Percentiles rank a stretch among this genome's conserved stretches.
Conservation (phyloP, 2,113 vertebrate species). For the Labeo rohita region DNA sequence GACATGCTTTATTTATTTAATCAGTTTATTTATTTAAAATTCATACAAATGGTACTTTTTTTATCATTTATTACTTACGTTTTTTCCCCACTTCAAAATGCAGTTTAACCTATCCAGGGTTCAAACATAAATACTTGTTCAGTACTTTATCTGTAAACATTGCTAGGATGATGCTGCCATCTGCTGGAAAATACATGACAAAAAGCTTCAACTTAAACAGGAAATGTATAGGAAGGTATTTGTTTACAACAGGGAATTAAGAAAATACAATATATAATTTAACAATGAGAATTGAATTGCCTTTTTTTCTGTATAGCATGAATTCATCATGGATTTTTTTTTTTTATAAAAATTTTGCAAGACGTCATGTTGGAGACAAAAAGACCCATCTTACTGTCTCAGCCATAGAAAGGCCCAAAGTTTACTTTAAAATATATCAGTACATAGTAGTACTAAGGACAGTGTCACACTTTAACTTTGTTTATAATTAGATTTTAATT, state of each 20-base stretch:
- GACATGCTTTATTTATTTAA: not conserved
- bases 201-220: not conserved
- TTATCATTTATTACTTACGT: not conserved
- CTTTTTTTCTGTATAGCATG: not conserved
- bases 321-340: not conserved
- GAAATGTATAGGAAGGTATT: not conserved
- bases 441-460: not conserved
- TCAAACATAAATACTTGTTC: too few species aligned
- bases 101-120: not conserved
- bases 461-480: too few species aligned
- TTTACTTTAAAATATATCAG: not conserved
- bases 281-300: not conserved
- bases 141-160: not conserved
- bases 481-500: too few species aligned
- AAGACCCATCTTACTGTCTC: not conserved
- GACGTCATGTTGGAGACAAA: not conserved
- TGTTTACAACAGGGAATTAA: too few species aligned
- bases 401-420: not conserved
- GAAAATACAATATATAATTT: too few species aligned
- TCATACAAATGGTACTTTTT: not conserved
- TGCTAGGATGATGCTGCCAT: conserved; percentile 23
- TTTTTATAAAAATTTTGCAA: not conserved
- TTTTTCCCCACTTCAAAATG: not conserved
- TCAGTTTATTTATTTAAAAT: not conserved
- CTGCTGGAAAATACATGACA: conserved; percentile 29